These are phyloP conservation scores for Emydoidea blandingii DNA, from an alignment of 2,797 vertebrate genomes.

Conservation along the genomic window DNA sequence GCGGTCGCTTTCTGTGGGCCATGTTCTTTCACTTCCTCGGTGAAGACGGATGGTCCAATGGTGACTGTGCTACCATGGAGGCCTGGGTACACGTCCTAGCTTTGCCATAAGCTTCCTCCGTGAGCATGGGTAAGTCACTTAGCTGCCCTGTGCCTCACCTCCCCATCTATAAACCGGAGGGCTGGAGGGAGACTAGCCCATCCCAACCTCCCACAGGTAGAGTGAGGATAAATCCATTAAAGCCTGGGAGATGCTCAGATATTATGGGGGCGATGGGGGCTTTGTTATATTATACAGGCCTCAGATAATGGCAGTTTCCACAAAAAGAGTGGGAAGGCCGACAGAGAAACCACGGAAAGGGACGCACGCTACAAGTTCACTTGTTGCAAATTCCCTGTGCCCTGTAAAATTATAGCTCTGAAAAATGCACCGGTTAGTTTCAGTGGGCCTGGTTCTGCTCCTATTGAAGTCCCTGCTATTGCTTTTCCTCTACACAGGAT, in stretches of 20 bases:
- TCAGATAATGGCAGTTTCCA: background rate
- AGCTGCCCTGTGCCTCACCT: background rate
- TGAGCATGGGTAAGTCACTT: background rate
- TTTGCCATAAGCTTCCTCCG: background rate
- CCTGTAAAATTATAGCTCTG: background rate
- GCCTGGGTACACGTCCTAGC: background rate
- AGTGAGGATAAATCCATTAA: background rate
- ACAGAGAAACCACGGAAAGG: background rate
- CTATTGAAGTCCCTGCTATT: background rate
- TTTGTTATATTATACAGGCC: background rate
- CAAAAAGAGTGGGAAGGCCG: background rate
- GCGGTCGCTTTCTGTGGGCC: background rate
- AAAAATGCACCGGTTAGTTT: background rate
- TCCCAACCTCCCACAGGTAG: background rate
- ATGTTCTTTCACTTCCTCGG: background rate
- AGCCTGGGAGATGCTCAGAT: background rate
- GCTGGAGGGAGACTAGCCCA: background rate
- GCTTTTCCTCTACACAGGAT: background rate
- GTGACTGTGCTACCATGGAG: background rate
- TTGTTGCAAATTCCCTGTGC: background rate
- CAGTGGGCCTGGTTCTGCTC: background rate
- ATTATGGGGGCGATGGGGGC: background rate
- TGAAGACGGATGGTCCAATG: background rate
- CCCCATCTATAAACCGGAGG: background rate
- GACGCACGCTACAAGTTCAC: background rate